A percentile compares a stretch with the other conserved stretches of the same genome.
Evolutionary conservation across 2,113 vertebrate genomes (phyloP).

Genomic region (Otus sunia): DNA sequence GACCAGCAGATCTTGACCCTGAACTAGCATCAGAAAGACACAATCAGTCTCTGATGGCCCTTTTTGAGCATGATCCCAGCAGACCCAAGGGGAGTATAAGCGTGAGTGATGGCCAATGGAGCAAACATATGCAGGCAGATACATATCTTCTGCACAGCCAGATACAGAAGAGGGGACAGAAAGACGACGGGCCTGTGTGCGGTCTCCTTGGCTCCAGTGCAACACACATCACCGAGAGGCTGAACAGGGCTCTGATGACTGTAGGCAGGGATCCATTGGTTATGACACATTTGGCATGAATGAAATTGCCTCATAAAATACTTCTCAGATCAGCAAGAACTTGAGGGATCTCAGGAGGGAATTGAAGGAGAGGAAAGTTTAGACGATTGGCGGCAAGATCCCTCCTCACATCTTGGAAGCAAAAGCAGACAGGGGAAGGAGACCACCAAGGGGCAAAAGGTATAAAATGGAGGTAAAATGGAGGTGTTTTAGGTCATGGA

Average conservation of each 20-base stretch:
- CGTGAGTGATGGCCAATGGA: rapidly evolving
- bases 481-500: not conserved
- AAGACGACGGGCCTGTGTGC: not conserved
- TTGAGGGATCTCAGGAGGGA: slow-evolving; percentile 20
- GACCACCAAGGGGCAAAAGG: not conserved
- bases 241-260: not conserved
- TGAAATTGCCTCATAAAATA: slow-evolving; percentile 21
- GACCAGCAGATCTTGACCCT: not conserved
- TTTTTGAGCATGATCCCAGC: not conserved
- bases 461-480: not conserved
- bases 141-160: not conserved
- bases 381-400: rapidly evolving
- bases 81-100: not conserved
- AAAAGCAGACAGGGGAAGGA: not conserved
- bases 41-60: not conserved
- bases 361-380: slow-evolving; percentile 43
- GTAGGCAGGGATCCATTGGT: slow-evolving; percentile 43
- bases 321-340: slow-evolving; percentile 44
- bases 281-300: slow-evolving; percentile 60
- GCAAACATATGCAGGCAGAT: not conserved
- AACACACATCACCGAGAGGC: not conserved
- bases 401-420: not conserved
- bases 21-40: not conserved
- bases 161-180: slow-evolving; percentile 8
- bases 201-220: slow-evolving; percentile 24